phyloP scores from a whole-genome alignment of 2,888 invertebrate species.

The Torymus auratus region DNA sequence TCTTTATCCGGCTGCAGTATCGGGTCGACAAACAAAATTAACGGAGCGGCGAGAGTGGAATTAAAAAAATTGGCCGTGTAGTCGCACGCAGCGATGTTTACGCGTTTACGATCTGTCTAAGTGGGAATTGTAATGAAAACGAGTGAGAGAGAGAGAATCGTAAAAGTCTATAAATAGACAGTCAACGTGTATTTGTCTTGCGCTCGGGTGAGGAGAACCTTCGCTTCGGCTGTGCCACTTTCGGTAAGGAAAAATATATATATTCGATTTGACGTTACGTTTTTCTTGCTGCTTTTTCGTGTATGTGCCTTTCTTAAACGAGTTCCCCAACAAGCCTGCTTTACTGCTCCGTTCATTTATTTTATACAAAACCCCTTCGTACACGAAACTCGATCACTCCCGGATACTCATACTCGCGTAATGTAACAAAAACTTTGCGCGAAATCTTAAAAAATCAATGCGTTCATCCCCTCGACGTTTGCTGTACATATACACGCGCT shows the following conservation, averaged over 20 bases:
- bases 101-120: slow-evolving; percentile 12
- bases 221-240: not conserved
- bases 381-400: no score
- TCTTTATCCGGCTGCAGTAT: slow-evolving; percentile 23
- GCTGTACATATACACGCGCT: no score
- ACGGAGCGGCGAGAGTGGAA: not conserved
- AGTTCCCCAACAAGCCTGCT: no score
- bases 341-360: no score
- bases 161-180: slow-evolving; percentile 17
- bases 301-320: no score
- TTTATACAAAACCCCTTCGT: no score
- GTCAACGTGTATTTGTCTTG: not conserved
- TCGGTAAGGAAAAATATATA: not conserved
- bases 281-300: no score
- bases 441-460: no score
- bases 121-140: slow-evolving; percentile 16
- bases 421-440: no score
- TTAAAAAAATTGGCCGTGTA: not conserved
- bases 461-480: no score
- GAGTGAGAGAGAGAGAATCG: not conserved
- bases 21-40: not conserved
- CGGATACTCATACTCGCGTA: no score
- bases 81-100: not conserved
- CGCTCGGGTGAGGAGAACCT: not conserved
- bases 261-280: not conserved